Conservation (phyloP, 2,888 invertebrate species). For the Sialis fuliginosa region DNA sequence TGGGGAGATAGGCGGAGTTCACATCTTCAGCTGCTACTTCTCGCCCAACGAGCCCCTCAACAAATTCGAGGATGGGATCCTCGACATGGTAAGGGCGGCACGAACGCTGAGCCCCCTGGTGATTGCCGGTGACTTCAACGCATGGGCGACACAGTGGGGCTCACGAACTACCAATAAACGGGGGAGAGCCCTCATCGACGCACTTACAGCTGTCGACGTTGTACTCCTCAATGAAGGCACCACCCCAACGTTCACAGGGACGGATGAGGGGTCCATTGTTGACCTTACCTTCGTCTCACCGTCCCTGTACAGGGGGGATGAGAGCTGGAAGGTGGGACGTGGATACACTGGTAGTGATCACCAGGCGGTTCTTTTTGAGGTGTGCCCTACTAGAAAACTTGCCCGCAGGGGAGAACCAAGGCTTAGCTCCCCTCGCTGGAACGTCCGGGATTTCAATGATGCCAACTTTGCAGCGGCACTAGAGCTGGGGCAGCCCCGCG, state of each 20-base stretch:
- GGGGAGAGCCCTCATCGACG: neutral
- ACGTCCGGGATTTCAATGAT: neutral
- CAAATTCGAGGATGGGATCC: no score
- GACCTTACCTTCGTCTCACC: no score
- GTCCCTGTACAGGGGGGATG: no score
- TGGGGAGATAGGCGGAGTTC: neutral
- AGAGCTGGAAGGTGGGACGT: no score
- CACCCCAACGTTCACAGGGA: neutral
- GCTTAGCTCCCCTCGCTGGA: neutral
- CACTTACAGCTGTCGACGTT: neutral
- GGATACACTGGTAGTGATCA: no score
- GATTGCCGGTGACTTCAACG: neutral
- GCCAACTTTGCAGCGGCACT: neutral
- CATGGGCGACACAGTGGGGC: neutral
- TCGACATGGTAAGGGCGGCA: neutral
- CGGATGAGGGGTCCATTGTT: no score
- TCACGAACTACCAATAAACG: neutral
- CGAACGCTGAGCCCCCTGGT: neutral
- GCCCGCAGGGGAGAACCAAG: neutral
- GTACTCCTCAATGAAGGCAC: neutral
- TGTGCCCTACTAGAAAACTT: no score
- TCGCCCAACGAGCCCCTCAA: neutral
- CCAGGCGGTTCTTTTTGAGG: no score
- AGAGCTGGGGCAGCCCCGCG: neutral
- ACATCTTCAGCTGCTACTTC: neutral